Evolutionary conservation across 2,113 vertebrate species (phyloP).

Genomic region (Ictalurus furcatus): DNA sequence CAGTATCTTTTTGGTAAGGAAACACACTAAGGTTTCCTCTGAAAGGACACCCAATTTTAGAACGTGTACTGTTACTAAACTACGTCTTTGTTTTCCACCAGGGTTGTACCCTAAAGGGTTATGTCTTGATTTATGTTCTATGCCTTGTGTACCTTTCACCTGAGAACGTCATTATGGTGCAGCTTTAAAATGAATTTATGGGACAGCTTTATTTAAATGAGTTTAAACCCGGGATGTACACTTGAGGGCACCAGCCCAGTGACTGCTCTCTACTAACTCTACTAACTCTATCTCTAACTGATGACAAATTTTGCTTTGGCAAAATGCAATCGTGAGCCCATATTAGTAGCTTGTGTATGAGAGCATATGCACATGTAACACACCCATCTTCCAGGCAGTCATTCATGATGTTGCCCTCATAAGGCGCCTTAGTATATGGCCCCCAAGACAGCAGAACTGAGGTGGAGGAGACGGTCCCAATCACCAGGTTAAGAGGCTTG

Average conservation of each 20-base stretch:
- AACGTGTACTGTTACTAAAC: neutral
- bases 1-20: neutral
- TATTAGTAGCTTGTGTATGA: neutral
- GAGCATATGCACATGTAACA: constrained; percentile 34
- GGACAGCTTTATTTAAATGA: neutral
- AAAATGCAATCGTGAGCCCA: too few relatives aligned
- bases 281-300: neutral
- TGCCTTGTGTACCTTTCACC: neutral
- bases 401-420: constrained; percentile 82
- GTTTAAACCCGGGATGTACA: neutral
- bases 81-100: neutral
- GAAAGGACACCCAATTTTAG: neutral
- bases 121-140: neutral
- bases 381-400: constrained; percentile 91
- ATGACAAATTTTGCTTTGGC: neutral
- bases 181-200: neutral
- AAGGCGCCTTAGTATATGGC: constrained; percentile 83
- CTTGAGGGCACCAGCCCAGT: neutral
- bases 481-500: constrained; percentile 87
- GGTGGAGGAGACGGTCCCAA: constrained; percentile 85
- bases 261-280: too few relatives aligned
- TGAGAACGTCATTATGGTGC: neutral
- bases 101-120: neutral
- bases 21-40: neutral
- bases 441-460: constrained; percentile 93